phyloP scores from a whole-genome alignment of 2,797 vertebrate genomes.

The Pseudochromis fuscus region DNA sequence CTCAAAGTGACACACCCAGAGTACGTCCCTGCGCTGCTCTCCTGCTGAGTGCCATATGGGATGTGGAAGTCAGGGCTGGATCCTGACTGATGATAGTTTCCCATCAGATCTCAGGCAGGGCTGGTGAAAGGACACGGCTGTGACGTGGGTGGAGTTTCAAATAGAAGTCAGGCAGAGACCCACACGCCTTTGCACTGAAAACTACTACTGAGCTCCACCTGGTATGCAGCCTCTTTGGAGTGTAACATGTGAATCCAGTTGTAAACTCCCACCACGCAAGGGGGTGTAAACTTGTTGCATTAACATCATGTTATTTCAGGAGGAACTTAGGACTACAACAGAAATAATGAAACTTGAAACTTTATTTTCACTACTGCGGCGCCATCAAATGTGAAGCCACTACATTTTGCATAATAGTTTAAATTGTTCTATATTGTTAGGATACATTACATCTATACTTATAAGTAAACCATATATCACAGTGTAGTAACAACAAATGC shows the following conservation, averaged over 20 bases:
- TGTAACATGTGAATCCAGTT: constrained; percentile 1
- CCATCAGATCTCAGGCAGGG: constrained; percentile 35
- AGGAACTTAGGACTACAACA: neutral
- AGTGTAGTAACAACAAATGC: too few relatives aligned
- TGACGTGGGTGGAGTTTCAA: constrained; percentile 60
- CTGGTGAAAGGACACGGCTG: constrained; percentile 39
- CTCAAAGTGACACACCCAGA: constrained; percentile 64
- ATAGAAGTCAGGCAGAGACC: constrained; percentile 14
- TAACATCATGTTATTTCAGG: neutral
- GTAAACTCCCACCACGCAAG: neutral
- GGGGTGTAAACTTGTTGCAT: neutral
- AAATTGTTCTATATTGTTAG: too few relatives aligned
- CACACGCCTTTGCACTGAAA: constrained; percentile 10
- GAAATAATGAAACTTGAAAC: too few relatives aligned
- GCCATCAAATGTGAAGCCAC: too few relatives aligned
- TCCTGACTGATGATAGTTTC: constrained; percentile 45
- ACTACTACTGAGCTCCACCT: constrained; percentile 31
- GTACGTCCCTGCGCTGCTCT: constrained; percentile 46
- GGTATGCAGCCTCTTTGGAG: constrained; percentile 32
- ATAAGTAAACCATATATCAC: too few relatives aligned
- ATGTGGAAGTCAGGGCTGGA: constrained; percentile 31
- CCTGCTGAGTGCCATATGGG: constrained; percentile 43
- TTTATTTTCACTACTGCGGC: too few relatives aligned
- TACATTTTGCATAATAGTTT: too few relatives aligned
- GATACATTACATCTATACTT: too few relatives aligned